Base-by-base conservation (phyloP, 2,797 vertebrate species). In the Enteromius paludinosus region DNA sequence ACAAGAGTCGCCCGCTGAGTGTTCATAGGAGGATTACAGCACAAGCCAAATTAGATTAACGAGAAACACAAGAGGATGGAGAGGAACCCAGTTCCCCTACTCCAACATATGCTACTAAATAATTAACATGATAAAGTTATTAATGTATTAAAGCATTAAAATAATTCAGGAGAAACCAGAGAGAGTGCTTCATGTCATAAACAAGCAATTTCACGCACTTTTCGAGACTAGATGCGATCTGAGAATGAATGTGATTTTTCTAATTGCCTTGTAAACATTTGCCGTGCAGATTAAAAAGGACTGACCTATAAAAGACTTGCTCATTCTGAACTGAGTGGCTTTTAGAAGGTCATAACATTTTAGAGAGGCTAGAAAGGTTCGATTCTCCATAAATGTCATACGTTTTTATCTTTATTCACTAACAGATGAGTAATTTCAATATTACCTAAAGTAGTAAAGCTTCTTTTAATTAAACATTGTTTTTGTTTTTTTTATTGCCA, bases 21-120 rank as follows among this genome's bases (percentile, higher is more conserved):
- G 71, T 69, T 61, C 76, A 43, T 43, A 45, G 38, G 52, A 75
- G 75, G 75, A 85, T 82, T 79, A 74, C 9, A 74, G 45, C 23
- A 52, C 10, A 41, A 78, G 28, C 15, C 77, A 69, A 41, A 28
- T 85, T 49, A 56, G 41, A 70, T 61, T 70, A 70, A 18, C 30
- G 5, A 45, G 69, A 78, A 43, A 38, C 68, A 59, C 56, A 38
- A 45, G 28, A 45, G 5, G 14, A 54, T 38, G 11, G 25, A 38
- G 65, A 35, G 69, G 75, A 80, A 59, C 66, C 9, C 38, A 43
- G 30, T 45, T 62, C 11, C 54, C 18, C n/a, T 52, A 11, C 33
- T 17, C 17, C n/a, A 61, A 47, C 5, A 33, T 54, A 66, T 45
- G 9, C 35, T 45, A 33, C 62, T 30, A 61, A 59, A 56, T 30